Percentiles rank a stretch among this genome's conserved stretches.
These are phyloP conservation scores for Pogonus chalceus DNA, from an alignment of 1,140 invertebrate species.

Conservation along the genomic window DNA sequence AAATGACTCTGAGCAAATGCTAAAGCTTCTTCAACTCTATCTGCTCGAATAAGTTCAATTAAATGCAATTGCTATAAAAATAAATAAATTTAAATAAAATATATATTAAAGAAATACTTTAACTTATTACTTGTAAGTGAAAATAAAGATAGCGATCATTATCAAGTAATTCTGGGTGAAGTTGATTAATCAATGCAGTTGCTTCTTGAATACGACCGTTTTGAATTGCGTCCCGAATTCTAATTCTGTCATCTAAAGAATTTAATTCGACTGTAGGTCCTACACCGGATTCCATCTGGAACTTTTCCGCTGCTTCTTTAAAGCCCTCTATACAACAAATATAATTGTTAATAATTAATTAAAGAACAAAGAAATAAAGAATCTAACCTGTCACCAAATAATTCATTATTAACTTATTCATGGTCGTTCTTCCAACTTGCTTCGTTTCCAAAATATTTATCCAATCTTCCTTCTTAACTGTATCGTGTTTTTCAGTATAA, in stretches of 20 bases:
- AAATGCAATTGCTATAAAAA: constrained; percentile 78
- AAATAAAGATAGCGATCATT: constrained; percentile 94
- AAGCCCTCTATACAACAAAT: constrained; percentile 68
- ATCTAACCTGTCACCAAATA: constrained; percentile 87
- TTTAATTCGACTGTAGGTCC: constrained; percentile 77
- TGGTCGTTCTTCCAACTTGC: constrained; percentile 78
- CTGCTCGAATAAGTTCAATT: constrained; percentile 82
- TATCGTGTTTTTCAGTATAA: constrained; percentile 34
- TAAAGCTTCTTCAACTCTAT: constrained; percentile 89
- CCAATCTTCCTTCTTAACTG: constrained; percentile 51
- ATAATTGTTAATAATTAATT: constrained; percentile 21
- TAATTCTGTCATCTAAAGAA: constrained; percentile 85
- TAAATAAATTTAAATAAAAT: constrained; percentile 13
- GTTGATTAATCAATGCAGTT: constrained; percentile 83
- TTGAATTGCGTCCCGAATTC: constrained; percentile 90
- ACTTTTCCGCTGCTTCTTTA: constrained; percentile 96
- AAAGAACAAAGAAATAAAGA: constrained; percentile 16
- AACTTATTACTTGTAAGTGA: constrained; percentile 67
- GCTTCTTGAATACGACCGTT: constrained; percentile 88
- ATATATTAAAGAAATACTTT: background rate
- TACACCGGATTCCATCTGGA: constrained; percentile 87
- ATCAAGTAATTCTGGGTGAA: constrained; percentile 90
- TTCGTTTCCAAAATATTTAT: constrained; percentile 59
- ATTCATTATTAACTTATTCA: constrained; percentile 98
- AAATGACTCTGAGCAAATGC: constrained; percentile 91